Percentiles rank a stretch among this genome's conserved stretches.
Evolutionary conservation across 2,113 vertebrate species (phyloP).

Genomic region (Thamnophis sirtalis): DNA sequence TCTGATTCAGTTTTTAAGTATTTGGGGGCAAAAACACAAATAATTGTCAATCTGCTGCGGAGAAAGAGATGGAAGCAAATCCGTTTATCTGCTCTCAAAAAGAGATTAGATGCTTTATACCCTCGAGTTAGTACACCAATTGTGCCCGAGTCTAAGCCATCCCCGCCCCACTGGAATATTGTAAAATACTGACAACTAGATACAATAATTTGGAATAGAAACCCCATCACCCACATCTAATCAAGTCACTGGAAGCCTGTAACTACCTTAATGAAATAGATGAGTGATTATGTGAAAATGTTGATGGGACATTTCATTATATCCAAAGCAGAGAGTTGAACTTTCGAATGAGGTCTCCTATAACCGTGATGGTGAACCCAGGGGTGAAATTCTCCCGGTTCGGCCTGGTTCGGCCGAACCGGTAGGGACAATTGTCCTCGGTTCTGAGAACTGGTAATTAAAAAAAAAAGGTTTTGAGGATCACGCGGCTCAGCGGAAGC

Average conservation of each 20-base stretch:
- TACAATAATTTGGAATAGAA: not conserved
- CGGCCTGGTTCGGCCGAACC: no score
- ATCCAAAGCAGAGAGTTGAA: not conserved
- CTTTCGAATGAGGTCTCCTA: not conserved
- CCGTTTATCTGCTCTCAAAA: not conserved
- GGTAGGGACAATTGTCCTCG: no score
- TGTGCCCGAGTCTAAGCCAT: not conserved
- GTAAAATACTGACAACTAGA: not conserved
- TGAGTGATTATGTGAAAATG: not conserved
- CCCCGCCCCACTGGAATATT: not conserved
- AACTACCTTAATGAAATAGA: not conserved
- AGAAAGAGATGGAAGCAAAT: not conserved
- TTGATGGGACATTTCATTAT: not conserved
- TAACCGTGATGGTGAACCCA: no score
- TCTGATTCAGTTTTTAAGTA: not conserved
- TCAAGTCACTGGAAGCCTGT: not conserved
- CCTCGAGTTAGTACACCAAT: not conserved
- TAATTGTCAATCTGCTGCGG: not conserved
- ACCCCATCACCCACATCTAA: not conserved
- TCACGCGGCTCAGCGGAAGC: no score
- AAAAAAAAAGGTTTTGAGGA: no score
- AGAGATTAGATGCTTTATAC: not conserved
- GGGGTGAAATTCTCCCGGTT: no score
- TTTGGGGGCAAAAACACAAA: not conserved
- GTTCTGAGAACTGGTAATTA: no score